Evolutionary conservation across 2,888 invertebrate genomes (phyloP).

Genomic region (Nephrocerus scutellatus): DNA sequence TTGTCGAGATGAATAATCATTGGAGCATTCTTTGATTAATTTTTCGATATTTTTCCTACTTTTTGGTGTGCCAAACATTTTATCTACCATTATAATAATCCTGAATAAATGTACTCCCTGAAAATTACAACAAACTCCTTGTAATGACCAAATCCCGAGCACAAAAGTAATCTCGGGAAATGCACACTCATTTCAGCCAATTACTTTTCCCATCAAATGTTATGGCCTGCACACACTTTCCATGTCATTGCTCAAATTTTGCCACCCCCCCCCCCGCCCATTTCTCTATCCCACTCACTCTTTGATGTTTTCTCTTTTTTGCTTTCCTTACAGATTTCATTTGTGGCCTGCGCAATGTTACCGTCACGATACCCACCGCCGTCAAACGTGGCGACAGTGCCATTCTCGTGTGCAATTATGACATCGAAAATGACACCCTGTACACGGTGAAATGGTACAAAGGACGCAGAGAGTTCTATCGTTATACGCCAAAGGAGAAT

Average conservation of each 20-base stretch:
- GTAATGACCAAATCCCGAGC: too few species aligned
- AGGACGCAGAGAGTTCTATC: conserved; percentile 75
- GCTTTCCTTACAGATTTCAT: conserved; percentile 34
- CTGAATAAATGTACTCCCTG: too few species aligned
- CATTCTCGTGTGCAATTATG: conserved; percentile 65
- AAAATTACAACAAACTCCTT: too few species aligned
- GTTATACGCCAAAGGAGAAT: conserved; percentile 68
- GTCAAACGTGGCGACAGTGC: conserved; percentile 61
- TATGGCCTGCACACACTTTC: too few species aligned
- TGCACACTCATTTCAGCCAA: too few species aligned
- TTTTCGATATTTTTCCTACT: too few species aligned
- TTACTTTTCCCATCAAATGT: too few species aligned
- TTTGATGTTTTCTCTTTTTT: conserved; percentile 16
- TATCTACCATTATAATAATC: too few species aligned
- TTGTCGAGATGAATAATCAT: too few species aligned
- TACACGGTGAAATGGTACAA: conserved; percentile 89
- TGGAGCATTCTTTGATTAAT: too few species aligned
- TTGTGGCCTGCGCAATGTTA: conserved; percentile 55
- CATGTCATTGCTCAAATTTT: neutral
- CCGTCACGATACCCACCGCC: conserved; percentile 60
- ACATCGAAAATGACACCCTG: conserved; percentile 70
- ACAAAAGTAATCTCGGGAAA: too few species aligned
- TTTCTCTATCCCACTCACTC: conserved; percentile 11
- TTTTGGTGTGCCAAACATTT: too few species aligned
- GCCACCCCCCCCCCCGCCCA: conserved; percentile 1